Conservation (phyloP, 2,797 vertebrate species). For the Avahi laniger region DNA sequence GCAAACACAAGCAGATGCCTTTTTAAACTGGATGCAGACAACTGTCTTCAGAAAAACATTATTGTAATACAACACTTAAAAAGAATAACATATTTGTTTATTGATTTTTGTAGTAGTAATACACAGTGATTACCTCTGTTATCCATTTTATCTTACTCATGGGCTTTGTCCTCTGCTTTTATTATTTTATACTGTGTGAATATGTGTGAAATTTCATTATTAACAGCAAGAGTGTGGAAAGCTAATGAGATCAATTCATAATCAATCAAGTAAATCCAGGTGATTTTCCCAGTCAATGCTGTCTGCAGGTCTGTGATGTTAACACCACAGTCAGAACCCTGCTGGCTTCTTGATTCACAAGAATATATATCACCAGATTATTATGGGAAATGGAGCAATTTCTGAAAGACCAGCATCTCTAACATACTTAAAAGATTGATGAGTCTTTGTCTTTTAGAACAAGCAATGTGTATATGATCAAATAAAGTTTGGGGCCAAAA, state of each 20-base stretch:
- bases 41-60: slow-evolving; percentile 82
- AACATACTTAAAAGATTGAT: not conserved
- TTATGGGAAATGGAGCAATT: not conserved
- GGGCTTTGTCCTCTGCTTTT: slow-evolving; percentile 62
- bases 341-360: not conserved
- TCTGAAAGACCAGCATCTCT: not conserved
- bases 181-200: slow-evolving; percentile 47
- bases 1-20: slow-evolving; percentile 87
- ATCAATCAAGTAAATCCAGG: slow-evolving; percentile 58
- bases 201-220: slow-evolving; percentile 64
- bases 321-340: not conserved
- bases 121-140: slow-evolving; percentile 78
- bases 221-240: slow-evolving; percentile 58
- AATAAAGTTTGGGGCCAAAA: not conserved
- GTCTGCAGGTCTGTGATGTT: not conserved
- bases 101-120: slow-evolving; percentile 81
- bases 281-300: not conserved
- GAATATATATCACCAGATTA: not conserved
- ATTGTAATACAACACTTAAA: slow-evolving; percentile 83
- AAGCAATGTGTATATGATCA: not conserved
- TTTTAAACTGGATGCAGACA: slow-evolving; percentile 84
- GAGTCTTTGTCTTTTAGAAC: not conserved
- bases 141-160: slow-evolving; percentile 60
- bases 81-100: slow-evolving; percentile 82
- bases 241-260: slow-evolving; percentile 62